phyloP scores from a whole-genome alignment of 2,113 vertebrate genomes.

The Condylura cristata region DNA sequence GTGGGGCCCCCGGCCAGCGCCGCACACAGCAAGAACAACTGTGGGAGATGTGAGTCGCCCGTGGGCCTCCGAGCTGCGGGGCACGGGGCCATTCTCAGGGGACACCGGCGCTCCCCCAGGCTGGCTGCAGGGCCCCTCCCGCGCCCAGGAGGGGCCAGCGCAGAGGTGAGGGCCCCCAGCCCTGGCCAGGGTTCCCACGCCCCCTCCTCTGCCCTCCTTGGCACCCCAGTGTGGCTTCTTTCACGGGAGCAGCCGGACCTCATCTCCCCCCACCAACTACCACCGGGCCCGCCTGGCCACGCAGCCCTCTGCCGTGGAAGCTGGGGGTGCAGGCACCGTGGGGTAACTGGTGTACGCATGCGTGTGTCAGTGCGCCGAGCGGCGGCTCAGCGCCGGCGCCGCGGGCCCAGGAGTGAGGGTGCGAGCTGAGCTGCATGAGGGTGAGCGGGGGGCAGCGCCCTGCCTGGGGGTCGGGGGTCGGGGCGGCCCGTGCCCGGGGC shows the following conservation, averaged over 20 bases:
- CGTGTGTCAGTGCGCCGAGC: neutral
- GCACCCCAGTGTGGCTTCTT: constrained; percentile 94
- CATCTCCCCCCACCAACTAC: constrained; percentile 91
- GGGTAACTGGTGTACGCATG: constrained; percentile 54
- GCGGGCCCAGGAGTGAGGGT: no score
- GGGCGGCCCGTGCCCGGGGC: no score
- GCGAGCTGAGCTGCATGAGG: no score
- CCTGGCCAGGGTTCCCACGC: constrained; percentile 49
- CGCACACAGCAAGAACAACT: no score
- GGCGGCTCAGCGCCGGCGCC: no score
- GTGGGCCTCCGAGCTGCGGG: neutral
- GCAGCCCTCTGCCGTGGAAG: constrained; percentile 93
- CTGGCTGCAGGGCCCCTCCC: neutral
- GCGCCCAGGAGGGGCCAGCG: neutral
- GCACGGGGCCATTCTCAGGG: neutral
- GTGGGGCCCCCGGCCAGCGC: neutral
- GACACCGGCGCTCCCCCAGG: neutral
- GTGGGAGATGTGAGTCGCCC: neutral
- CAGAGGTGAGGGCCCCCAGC: neutral
- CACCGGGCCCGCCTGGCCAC: constrained; percentile 91
- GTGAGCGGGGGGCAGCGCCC: no score
- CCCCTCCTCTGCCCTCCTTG: constrained; percentile 43
- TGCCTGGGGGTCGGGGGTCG: no score
- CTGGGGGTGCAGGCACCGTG: constrained; percentile 71
- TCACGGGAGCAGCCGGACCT: constrained; percentile 86